Evolutionary conservation across 2,797 vertebrate species (phyloP), one percentile per base, ranked within the genome.

Genomic region (Danio choprae): DNA sequence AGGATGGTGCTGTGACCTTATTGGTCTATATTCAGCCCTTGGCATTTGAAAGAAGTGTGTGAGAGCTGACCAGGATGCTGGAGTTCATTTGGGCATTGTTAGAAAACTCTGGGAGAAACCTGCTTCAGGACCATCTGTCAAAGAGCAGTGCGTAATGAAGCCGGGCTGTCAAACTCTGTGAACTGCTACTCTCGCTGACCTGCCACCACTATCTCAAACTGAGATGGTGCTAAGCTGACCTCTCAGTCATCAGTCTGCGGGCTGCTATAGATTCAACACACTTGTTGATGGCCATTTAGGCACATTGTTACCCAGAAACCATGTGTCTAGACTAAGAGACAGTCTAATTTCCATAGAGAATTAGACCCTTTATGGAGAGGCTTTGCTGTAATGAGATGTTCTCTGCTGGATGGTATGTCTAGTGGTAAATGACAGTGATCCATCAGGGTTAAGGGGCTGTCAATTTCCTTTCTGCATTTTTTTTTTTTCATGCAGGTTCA

Each of bases 101-200:
- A 73, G 67, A 76, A 64, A 71, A 15, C 51, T 77, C 29, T 41
- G 62, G 53, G n/a, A 56, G 64, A 55, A 73, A 62, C 41, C 81
- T 64, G 71, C 81, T 79, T 77, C 62, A 71, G 77, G 64, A 79
- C 22, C 51, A 80, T 63, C 81, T 80, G 79, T 86, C 81, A 84
- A 68, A 65, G 65, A 69, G 72, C 68, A 50, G 74, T 53, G 63
- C 68, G 68, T 83, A 84, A 84, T 84, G 75, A 81, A 76, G 74
- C 72, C 7, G 20, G 46, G 70, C 79, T 75, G 79, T 83, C 85
- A 83, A 69, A 50, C 71, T 62, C 71, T 51, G 41, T 75, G 43
- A 62, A 56, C 44, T 51, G 50, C 63, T 29, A 43, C 18, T 68
- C 60, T 62, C n/a, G 6, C 40, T 62, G 79, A 67, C 55, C 58